A percentile compares a stretch with the other conserved stretches of the same genome.
phyloP scores from a whole-genome alignment of 92 coral and sea anemone species.

The Galaxea fascicularis region DNA sequence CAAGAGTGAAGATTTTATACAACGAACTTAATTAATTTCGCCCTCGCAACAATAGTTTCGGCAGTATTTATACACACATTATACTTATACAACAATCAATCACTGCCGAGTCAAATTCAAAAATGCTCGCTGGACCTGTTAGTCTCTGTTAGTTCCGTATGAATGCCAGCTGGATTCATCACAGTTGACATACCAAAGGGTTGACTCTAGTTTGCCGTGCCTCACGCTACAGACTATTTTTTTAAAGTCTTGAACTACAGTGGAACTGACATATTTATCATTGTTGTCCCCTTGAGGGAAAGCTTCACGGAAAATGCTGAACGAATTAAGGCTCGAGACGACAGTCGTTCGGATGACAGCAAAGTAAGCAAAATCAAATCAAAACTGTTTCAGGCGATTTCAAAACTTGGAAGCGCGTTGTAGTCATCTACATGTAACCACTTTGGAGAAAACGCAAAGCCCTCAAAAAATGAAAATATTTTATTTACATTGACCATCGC shows the following conservation, averaged over 20 bases:
- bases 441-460: background rate
- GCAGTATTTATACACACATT: background rate
- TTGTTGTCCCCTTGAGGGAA: too few relatives aligned
- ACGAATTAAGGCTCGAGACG: too few relatives aligned
- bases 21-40: conserved; percentile 8
- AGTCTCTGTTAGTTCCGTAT: background rate
- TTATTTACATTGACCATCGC: background rate
- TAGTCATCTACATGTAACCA: background rate
- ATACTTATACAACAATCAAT: background rate
- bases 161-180: background rate
- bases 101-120: background rate
- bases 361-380: too few relatives aligned
- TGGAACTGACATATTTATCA: too few relatives aligned
- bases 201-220: too few relatives aligned
- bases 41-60: conserved; percentile 17
- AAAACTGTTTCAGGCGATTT: background rate
- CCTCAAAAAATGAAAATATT: background rate
- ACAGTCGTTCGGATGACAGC: too few relatives aligned
- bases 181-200: background rate
- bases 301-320: too few relatives aligned
- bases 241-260: too few relatives aligned
- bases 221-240: too few relatives aligned
- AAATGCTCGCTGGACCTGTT: too few relatives aligned
- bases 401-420: background rate
- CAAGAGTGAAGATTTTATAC: background rate